phyloP scores from a whole-genome alignment of 2,888 invertebrate genomes.

The Rhingia campestris region DNA sequence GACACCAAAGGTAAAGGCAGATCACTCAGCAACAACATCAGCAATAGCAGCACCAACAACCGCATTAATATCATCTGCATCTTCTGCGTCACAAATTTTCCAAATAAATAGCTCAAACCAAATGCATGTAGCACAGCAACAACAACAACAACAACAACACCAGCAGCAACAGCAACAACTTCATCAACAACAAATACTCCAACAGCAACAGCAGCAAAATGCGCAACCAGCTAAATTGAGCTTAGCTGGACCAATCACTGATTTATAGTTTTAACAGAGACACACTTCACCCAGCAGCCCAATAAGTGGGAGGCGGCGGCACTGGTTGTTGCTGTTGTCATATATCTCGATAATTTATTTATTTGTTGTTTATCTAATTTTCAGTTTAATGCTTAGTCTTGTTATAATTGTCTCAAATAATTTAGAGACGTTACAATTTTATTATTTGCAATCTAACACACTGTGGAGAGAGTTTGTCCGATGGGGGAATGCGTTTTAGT shows the following conservation, averaged over 20 bases:
- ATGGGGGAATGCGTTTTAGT: constrained; percentile 44
- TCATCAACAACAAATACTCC: constrained; percentile 3
- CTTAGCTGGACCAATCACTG: constrained; percentile 82
- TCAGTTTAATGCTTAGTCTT: constrained; percentile 47
- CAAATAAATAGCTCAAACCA: constrained; percentile 71
- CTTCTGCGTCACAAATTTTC: constrained; percentile 68
- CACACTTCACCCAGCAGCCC: constrained; percentile 36
- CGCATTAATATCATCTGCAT: constrained; percentile 65
- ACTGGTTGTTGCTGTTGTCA: constrained; percentile 1
- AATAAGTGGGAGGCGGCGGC: constrained; percentile 64
- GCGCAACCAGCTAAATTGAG: constrained; percentile 78
- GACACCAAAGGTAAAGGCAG: constrained; percentile 58
- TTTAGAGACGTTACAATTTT: constrained; percentile 46
- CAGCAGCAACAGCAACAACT: constrained; percentile 46
- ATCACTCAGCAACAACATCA: constrained; percentile 25
- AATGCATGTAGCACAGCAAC: constrained; percentile 59
- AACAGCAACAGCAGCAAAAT: constrained; percentile 55
- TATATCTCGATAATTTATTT: constrained; percentile 40
- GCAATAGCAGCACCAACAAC: constrained; percentile 54
- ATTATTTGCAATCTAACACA: constrained; percentile 35
- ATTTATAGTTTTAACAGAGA: constrained; percentile 81
- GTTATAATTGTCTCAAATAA: constrained; percentile 55
- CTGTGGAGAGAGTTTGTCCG: constrained; percentile 59
- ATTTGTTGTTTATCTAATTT: constrained; percentile 54
- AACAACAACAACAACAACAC: constrained; percentile 54